Evolutionary conservation across 1,140 invertebrate species (phyloP), one percentile per base, ranked within the genome.

Genomic region (Drosophila erecta): DNA sequence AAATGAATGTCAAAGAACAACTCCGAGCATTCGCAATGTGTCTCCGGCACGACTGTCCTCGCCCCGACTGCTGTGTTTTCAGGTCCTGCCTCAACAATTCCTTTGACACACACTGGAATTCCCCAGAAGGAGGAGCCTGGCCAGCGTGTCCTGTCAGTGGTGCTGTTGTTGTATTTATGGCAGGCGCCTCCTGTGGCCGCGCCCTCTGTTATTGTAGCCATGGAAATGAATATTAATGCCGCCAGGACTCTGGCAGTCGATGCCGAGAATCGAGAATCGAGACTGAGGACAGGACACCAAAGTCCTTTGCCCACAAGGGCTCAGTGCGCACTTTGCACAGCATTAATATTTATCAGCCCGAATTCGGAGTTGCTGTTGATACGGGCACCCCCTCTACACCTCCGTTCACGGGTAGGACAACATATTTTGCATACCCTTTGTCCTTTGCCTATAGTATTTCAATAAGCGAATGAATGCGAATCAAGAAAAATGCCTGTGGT

Each of bases 221-320:
- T 89, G 79, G 84, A 89, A 89, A 89, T 89, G 84, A 89, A 89
- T 89, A 89, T 89, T 89, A 89, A 89, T 89, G 76, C 81, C 55
- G 55, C 30, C 79, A 58, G 79, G 70, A 79, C 83, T 67, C 75
- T 64, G 62, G 11, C 76, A 87, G 83, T 61, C 70, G 72, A 74
- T 79, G 62, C 57, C 57, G 72, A 56, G 61, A 30, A 38, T 40
- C 7, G n/a, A 46, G 38, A 22, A 22, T 41, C 3, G 12, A 3
- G 17, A 10, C 20, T 17, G 27, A 8, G 65, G 30, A 49, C 35
- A 40, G 40, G 65, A 27, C 46, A 65, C 53, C 70, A 87, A 87
- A 87, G 83, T 87, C 84, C 84, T 87, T 87, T 89, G 79, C 71
- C 84, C 84, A 75, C 84, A 87, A 81, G 76, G 84, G 84, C 84